Percentiles rank a stretch among this genome's conserved stretches.
These are phyloP conservation scores for Pelodiscus sinensis DNA, from an alignment of 2,113 vertebrate species.

Conservation along the genomic window DNA sequence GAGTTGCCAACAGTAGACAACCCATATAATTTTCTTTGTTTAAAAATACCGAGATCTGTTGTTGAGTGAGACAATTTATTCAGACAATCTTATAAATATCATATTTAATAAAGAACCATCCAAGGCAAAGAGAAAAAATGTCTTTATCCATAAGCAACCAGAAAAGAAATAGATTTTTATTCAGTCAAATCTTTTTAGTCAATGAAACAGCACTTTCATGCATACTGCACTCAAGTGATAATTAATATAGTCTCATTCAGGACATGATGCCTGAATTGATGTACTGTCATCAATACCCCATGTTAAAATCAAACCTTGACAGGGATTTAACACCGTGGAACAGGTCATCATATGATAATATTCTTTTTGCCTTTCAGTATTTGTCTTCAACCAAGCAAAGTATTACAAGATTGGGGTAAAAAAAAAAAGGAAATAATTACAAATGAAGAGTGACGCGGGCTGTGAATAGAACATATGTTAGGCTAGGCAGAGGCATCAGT, in stretches of 20 bases:
- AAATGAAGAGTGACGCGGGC: conserved; percentile 94
- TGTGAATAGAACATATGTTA: conserved; percentile 97
- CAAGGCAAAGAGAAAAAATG: conserved; percentile 76
- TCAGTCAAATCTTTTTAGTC: conserved; percentile 84
- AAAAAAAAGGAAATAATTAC: conserved; percentile 88
- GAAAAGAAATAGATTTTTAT: conserved; percentile 86
- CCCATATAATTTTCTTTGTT: conserved; percentile 76
- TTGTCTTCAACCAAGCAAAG: conserved; percentile 88
- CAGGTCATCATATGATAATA: conserved; percentile 89
- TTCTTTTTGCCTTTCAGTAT: conserved; percentile 85
- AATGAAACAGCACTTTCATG: conserved; percentile 83
- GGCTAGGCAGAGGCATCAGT: conserved; percentile 84
- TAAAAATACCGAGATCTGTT: conserved; percentile 75
- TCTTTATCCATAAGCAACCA: conserved; percentile 83
- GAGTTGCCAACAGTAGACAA: conserved; percentile 66
- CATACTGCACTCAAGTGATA: conserved; percentile 81
- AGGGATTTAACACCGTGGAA: conserved; percentile 89
- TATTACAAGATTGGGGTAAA: conserved; percentile 83
- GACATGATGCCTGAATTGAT: conserved; percentile 87
- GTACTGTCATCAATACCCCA: conserved; percentile 84
- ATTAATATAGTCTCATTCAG: conserved; percentile 87
- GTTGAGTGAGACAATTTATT: conserved; percentile 75
- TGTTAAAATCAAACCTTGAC: conserved; percentile 87
- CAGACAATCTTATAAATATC: conserved; percentile 80
- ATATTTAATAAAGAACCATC: conserved; percentile 83